Evolutionary conservation across 1,140 invertebrate genomes (phyloP), one percentile per base, ranked within the genome.

Genomic region (Choristoneura fumiferana): DNA sequence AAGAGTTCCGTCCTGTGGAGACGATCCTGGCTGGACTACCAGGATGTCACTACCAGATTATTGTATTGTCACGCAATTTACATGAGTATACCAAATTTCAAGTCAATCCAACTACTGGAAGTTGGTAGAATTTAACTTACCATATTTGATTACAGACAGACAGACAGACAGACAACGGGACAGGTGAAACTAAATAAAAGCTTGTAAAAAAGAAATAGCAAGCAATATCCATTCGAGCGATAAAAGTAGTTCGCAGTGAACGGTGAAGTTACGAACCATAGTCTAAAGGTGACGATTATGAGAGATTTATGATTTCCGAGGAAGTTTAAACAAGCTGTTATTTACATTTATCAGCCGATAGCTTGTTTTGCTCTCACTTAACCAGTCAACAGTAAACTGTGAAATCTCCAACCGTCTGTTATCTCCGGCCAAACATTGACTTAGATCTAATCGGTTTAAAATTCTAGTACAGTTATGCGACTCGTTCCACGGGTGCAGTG

Each of bases 351-450:
- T 49, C 43, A 49, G 33, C 34, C 35, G 57, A 55, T 57, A 62
- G 37, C 62, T 60, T 69, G 60, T 69, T 71, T 68, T 71, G 58
- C 57, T 60, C 64, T 70, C 53, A 64, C 62, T 70, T 67, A 67
- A 54, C 62, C 59, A 70, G 65, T 77, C 63, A 68, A 80, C 68
- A 77, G 65, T 69, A 67, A 70, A 68, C 69, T 68, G 73, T 72
- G 69, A 77, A 74, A 71, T 75, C 72, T 65, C 72, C 69, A 72
- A 75, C 63, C 62, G 65, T 65, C 63, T 74, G 71, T 75, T 77
- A 76, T 76, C 67, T 69, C 60, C 61, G 53, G 63, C 60, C 61
- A 73, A 78, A 78, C 62, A 76, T 74, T 76, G 65, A 73, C 66
- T 69, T 69, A 71, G 63, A 74, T 69, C 66, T 63, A 67, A 71